Evolutionary conservation across 2,113 vertebrate species (phyloP), one percentile per base, ranked within the genome.

Genomic region (Paracanthobrama guichenoti): DNA sequence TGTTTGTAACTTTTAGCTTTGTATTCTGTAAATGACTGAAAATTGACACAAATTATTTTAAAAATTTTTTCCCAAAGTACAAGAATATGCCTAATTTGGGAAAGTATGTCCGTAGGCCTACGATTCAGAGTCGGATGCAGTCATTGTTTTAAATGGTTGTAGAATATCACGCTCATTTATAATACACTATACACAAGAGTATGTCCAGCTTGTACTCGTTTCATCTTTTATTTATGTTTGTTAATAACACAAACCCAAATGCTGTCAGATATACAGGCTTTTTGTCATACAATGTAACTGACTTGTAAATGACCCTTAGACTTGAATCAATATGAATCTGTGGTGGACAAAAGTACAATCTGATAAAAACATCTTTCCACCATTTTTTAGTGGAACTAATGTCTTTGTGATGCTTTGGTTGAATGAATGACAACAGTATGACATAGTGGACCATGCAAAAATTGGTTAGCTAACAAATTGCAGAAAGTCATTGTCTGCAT

Each of bases 61-160:
- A 90, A 79, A 88, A 88, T 92, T 92, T 90, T 91, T 20, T 7
- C 53, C 87, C 82, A 6, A 26, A 66, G 71, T 88, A 88, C 18
- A 82, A 82, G 81, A 86, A 84, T 77, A n/a, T 11, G 76, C 88
- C 87, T 91, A 88, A 89, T 86, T 89, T 89, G 85, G 59, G 60
- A 86, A 60, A 82, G 53, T 75, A 85, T 89, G 86, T 92, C 80
- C 80, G 84, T 90, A 85, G 83, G 79, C 87, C 84, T 87, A 87
- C 69, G 87, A 84, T 74, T 48, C 79, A 24, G 35, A 66, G 42
- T 86, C 89, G 90, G 89, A 91, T 93, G 89, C 94, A 94, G 94
- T 95, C 93, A 95, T 95, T 95, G 93, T 95, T 95, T 95, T 95
- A 95, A 95, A 95, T 95, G 94, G 93, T 95, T 95, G 93, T 95